A percentile compares a stretch with the other conserved stretches of the same genome.
These are phyloP conservation scores for Rhadinocentrus ornatus DNA, from an alignment of 2,797 vertebrate genomes.

Conservation along the genomic window DNA sequence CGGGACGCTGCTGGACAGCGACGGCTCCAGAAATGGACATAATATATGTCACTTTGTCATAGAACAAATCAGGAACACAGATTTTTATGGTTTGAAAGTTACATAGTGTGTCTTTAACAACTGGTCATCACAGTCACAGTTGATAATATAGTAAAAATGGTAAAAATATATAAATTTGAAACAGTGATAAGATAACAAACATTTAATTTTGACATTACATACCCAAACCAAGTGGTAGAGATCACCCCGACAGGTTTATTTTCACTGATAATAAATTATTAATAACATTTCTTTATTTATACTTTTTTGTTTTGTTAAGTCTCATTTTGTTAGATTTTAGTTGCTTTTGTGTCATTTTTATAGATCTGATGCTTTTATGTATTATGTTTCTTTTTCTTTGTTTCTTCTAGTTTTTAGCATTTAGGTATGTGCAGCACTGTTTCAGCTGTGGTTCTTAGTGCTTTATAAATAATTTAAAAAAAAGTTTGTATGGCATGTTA, in stretches of 20 bases:
- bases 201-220: no score
- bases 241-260: not conserved
- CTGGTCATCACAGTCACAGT: no score
- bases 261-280: no score
- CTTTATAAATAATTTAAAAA: not conserved
- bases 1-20: no score
- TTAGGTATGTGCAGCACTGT: not conserved
- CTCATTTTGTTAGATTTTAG: not conserved
- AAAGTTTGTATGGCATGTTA: not conserved
- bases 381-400: no score
- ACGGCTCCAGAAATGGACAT: not conserved
- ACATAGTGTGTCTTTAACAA: not conserved
- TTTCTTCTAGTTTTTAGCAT: no score
- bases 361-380: not conserved
- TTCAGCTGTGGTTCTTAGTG: not conserved
- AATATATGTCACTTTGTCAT: not conserved
- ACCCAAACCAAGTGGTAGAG: not conserved
- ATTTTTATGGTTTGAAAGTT: not conserved
- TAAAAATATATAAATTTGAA: no score
- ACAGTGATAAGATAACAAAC: no score
- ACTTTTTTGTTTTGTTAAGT: not conserved
- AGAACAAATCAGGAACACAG: not conserved
- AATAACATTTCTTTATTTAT: no score
- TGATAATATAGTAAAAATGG: no score
- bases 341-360: not conserved